Conservation (phyloP, 2,113 vertebrate species). For the Brachyhypopomus gauderio region DNA sequence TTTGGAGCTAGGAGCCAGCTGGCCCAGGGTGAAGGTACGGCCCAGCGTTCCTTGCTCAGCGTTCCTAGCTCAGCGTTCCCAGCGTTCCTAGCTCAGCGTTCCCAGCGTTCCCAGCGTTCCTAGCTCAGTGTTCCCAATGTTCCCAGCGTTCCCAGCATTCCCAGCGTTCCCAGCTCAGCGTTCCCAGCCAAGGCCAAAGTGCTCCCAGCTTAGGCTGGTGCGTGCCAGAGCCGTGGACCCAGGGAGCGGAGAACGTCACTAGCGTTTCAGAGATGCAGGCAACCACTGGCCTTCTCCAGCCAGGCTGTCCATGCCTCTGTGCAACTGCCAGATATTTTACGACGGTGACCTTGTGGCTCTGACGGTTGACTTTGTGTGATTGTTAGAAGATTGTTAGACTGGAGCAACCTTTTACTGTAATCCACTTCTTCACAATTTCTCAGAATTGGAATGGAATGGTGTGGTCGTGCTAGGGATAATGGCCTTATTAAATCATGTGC, state of each 20-base stretch:
- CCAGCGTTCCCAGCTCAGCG: background rate
- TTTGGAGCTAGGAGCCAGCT: slow-evolving; percentile 12
- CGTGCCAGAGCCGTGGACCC: background rate
- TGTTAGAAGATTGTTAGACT: slow-evolving; percentile 20
- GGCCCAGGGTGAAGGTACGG: background rate
- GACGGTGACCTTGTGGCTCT: slow-evolving; percentile 11
- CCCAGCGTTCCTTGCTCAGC: background rate
- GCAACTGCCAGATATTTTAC: background rate
- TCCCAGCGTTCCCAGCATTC: too few relatives aligned
- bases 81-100: too few relatives aligned
- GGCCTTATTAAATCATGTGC: slow-evolving; percentile 14
- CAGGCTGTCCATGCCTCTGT: slow-evolving; percentile 12
- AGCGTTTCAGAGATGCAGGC: background rate
- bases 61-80: background rate
- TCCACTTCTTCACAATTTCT: slow-evolving; percentile 28
- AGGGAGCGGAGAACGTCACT: background rate
- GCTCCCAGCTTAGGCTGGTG: background rate
- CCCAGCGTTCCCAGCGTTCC: too few relatives aligned
- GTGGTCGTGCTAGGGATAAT: slow-evolving; percentile 4
- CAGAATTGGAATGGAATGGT: slow-evolving; percentile 2
- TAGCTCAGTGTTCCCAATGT: too few relatives aligned
- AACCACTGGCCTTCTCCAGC: background rate
- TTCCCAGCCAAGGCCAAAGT: background rate
- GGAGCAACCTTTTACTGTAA: slow-evolving; percentile 29
- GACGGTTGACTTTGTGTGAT: slow-evolving; percentile 9